Evolutionary conservation across 2,113 vertebrate genomes (phyloP).

Genomic region (Engystomops pustulosus): DNA sequence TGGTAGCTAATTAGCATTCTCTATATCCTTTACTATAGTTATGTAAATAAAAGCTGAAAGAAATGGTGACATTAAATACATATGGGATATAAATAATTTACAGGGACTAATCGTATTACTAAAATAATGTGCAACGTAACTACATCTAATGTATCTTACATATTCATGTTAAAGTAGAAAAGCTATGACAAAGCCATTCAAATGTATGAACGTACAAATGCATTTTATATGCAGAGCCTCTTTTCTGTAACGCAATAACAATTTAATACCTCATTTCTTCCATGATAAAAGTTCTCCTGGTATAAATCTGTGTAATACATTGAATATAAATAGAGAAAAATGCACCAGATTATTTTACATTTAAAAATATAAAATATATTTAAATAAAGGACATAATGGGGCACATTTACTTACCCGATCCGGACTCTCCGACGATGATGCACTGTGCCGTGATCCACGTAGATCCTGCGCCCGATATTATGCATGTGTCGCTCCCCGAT

Average conservation of each 20-base stretch:
- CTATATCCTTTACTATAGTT: not conserved
- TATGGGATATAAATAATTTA: not conserved
- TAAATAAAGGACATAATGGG: no score
- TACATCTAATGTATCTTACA: not conserved
- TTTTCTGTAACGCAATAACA: not conserved
- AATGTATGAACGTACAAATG: not conserved
- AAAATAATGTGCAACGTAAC: not conserved
- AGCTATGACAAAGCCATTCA: not conserved
- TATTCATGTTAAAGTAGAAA: not conserved
- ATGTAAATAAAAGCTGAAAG: constrained; percentile 7
- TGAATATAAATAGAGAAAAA: no score
- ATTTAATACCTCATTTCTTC: not conserved
- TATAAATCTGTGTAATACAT: no score
- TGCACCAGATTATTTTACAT: no score
- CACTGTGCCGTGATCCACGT: no score
- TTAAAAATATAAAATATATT: no score
- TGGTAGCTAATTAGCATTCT: not conserved
- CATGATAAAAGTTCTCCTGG: no score
- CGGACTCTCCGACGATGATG: no score
- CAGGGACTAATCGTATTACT: not conserved
- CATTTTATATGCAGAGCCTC: not conserved
- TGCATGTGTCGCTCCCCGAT: no score
- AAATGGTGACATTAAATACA: not conserved
- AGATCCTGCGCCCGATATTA: no score
- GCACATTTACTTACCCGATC: no score